Evolutionary conservation across 1,140 invertebrate genomes (phyloP), one percentile per base, ranked within the genome.

Genomic region (Berghia stephanieae): DNA sequence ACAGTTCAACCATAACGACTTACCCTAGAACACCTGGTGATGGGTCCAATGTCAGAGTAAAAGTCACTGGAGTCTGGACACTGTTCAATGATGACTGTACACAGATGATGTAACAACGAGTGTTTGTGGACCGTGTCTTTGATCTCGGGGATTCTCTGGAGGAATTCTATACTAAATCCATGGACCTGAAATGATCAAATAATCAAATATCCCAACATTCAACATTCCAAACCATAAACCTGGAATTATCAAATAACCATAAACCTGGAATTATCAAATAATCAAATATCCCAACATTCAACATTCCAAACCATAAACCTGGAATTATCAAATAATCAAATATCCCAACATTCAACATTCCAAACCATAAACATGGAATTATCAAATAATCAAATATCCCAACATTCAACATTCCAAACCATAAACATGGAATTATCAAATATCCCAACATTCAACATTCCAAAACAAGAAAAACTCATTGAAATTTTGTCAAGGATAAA

Each of bases 71-170:
- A 88, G 74, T 98, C 96, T 0, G 96, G 94, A 90, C 95, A 98
- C 87, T 98, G 96, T 87, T 99, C 96, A 91, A 98, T 95, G 67
- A 99, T 96, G 91, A 98, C 97, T 88, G 96, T 95, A 89, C 97
- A 99, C 70, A 99, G 92, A 91, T 99, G 98, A 90, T 99, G 96
- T 49, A 99, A 92, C 74, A 99, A 91, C 34, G 97, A 97, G 90
- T 99, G 97, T 89, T 99, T 99, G 89, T 99, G 96, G 38, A 99
- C 96, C 0, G 98, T 99, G 89, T 99, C 98, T 91, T 99, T 99
- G 1, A 99, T 97, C 92, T 99, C 98, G 82, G 98, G 96, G 82
- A 99, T 96, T 92, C 99, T 99, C 60, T 96, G 92, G 81, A 99
- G 91, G 90, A 99, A 99, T 84, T 99, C 98, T 81, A 99, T 93